These are phyloP conservation scores for Polyommatus icarus DNA, from an alignment of 2,888 invertebrate genomes.

Conservation along the genomic window DNA sequence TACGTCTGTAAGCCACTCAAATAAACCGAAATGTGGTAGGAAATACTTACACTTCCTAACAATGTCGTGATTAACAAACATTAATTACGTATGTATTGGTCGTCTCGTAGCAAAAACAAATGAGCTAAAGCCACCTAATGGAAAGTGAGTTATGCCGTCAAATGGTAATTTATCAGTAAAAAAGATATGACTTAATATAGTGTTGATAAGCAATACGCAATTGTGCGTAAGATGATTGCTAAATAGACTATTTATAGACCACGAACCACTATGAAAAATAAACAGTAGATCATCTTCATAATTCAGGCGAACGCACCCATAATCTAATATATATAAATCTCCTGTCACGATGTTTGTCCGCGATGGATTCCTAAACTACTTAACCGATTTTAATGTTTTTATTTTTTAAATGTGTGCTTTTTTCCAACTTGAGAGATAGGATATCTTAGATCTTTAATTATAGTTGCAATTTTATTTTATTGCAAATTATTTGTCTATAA, in stretches of 20 bases:
- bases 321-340: no score
- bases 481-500: no score
- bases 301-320: not conserved
- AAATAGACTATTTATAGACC: not conserved
- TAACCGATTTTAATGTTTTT: no score
- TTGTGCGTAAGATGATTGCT: not conserved
- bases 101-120: not conserved
- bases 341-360: no score
- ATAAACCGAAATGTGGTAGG: not conserved
- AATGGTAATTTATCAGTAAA: constrained; percentile 2
- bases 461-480: no score
- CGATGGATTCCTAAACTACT: no score
- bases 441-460: no score
- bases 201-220: not conserved
- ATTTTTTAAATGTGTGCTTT: no score
- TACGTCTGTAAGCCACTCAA: not conserved
- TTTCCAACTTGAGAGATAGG: no score
- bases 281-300: not conserved
- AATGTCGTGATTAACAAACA: not conserved
- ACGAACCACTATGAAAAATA: not conserved
- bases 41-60: not conserved
- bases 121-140: not conserved
- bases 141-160: constrained; percentile 1
- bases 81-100: not conserved
- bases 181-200: not conserved